Evolutionary conservation across 2,888 invertebrate genomes (phyloP).

Genomic region (Synergus itoensis): DNA sequence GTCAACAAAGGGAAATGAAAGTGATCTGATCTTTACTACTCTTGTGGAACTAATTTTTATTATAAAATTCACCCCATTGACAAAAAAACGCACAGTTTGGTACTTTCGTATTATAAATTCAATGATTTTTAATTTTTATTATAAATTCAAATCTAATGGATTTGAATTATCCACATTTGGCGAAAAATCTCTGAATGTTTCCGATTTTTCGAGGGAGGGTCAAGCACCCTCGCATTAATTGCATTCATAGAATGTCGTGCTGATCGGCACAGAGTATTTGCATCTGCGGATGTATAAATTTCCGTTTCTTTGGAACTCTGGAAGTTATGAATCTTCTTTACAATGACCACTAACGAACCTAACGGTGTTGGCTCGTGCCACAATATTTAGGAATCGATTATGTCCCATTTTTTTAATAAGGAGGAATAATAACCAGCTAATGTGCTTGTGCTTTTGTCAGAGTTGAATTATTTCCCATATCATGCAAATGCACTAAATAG

Average conservation of each 20-base stretch:
- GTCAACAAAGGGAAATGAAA: slow-evolving; percentile 20
- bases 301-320: not conserved
- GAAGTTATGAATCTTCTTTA: slow-evolving; percentile 27
- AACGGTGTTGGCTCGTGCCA: slow-evolving; percentile 31
- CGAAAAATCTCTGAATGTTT: not conserved
- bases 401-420: slow-evolving; percentile 16
- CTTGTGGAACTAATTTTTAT: slow-evolving; percentile 22
- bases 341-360: slow-evolving; percentile 31
- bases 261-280: slow-evolving; percentile 6
- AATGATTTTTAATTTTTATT: too few relatives aligned
- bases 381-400: not conserved
- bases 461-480: slow-evolving; percentile 8
- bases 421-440: slow-evolving; percentile 23
- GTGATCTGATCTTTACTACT: slow-evolving; percentile 23
- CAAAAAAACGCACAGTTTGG: not conserved
- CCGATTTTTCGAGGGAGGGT: not conserved
- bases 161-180: not conserved
- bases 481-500: slow-evolving; percentile 26
- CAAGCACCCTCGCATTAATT: slow-evolving; percentile 34
- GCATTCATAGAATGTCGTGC: slow-evolving; percentile 12
- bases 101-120: not conserved
- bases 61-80: not conserved
- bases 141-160: not conserved
- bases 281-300: slow-evolving; percentile 35
- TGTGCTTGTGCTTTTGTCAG: not conserved